A percentile compares a stretch with the other conserved stretches of the same genome.
phyloP scores from a whole-genome alignment of 2,797 vertebrate genomes.

The Peromyscus eremicus region DNA sequence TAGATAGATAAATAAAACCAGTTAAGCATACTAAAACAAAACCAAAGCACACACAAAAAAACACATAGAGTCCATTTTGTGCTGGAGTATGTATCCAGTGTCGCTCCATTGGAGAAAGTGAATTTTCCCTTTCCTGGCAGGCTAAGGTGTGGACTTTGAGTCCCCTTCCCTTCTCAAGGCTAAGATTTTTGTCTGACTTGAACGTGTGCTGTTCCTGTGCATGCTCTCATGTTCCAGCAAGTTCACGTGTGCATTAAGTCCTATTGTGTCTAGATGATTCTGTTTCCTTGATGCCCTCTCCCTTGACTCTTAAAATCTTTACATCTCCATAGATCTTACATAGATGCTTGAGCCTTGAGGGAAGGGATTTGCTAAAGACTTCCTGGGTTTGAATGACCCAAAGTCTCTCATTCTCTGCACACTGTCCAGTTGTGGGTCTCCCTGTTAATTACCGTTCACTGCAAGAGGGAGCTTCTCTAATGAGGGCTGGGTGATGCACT shows the following conservation, averaged over 20 bases:
- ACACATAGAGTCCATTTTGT: background rate
- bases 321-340: background rate
- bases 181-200: background rate
- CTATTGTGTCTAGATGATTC: background rate
- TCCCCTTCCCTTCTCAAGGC: background rate
- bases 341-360: background rate
- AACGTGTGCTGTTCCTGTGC: background rate
- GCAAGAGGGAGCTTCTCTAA: background rate
- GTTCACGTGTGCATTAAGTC: background rate
- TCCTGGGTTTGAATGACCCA: background rate
- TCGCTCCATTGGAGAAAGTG: background rate
- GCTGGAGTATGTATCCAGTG: background rate
- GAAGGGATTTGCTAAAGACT: background rate
- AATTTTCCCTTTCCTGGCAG: background rate
- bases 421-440: background rate
- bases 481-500: background rate
- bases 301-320: background rate
- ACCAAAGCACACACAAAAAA: background rate
- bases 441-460: background rate
- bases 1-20: background rate
- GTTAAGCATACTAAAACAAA: background rate
- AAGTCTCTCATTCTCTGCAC: background rate
- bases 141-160: too few species aligned
- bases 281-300: background rate
- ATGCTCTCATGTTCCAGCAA: background rate